Percentiles rank a stretch among this genome's conserved stretches.
phyloP scores from a whole-genome alignment of 1,140 invertebrate genomes.

The Rhopalosiphum padi region DNA sequence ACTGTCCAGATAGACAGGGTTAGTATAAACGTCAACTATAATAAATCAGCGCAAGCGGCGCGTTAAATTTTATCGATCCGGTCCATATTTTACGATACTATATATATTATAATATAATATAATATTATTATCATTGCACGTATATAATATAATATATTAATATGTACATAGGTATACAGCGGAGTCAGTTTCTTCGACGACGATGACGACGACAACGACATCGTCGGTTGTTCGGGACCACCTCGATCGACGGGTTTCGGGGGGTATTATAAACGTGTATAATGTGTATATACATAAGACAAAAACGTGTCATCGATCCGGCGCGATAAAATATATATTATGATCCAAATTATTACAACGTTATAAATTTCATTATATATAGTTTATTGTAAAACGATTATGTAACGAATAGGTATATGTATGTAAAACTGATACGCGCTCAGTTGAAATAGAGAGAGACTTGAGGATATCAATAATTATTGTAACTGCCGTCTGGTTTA shows the following conservation, averaged over 20 bases:
- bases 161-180: too few species aligned
- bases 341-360: not conserved
- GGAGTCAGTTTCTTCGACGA: not conserved
- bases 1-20: not conserved
- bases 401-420: not conserved
- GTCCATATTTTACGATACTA: slow-evolving; percentile 49
- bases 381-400: not conserved
- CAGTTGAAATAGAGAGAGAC: not conserved
- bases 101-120: not conserved
- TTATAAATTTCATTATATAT: not conserved
- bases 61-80: slow-evolving; percentile 57
- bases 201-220: not conserved
- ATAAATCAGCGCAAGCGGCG: slow-evolving; percentile 38
- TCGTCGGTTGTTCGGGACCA: not conserved
- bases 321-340: not conserved
- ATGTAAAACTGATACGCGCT: not conserved
- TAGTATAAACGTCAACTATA: not conserved
- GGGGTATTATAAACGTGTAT: not conserved
- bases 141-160: not conserved
- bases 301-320: not conserved
- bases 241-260: not conserved
- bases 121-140: not conserved
- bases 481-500: not conserved
- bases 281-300: not conserved
- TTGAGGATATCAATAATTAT: not conserved